phyloP scores from a whole-genome alignment of 23 tunicate species.

The Trididemnum nubilum region DNA sequence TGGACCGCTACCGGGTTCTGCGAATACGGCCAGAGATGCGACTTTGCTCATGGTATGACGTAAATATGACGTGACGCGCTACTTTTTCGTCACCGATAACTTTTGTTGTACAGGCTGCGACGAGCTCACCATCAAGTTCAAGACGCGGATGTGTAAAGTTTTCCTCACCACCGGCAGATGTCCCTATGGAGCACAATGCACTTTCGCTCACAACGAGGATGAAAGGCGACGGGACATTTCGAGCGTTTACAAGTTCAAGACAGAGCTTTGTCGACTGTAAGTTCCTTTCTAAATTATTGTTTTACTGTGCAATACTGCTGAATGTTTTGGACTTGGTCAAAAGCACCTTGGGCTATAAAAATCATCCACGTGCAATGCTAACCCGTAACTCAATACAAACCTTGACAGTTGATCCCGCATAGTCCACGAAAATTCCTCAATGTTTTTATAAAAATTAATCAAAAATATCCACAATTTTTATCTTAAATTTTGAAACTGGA shows the following conservation, averaged over 20 bases:
- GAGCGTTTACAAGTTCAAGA: conserved; percentile 76
- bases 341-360: neutral
- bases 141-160: conserved; percentile 78
- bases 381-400: too few relatives aligned
- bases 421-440: too few relatives aligned
- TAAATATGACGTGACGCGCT: neutral
- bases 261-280: conserved; percentile 79
- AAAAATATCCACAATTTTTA: too few relatives aligned
- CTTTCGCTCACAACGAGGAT: conserved; percentile 72
- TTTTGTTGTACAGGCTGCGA: conserved; percentile 47
- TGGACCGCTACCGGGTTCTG: conserved; percentile 61
- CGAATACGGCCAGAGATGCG: conserved; percentile 76
- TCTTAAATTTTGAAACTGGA: too few relatives aligned
- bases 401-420: too few relatives aligned
- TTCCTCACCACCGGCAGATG: conserved; percentile 79
- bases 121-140: conserved; percentile 62
- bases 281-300: conserved; percentile 24
- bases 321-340: too few relatives aligned
- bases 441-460: too few relatives aligned
- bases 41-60: conserved; percentile 83
- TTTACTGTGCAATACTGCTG: neutral
- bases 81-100: too few relatives aligned
- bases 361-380: neutral
- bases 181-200: conserved; percentile 88
- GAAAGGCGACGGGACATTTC: conserved; percentile 76